Evolutionary conservation across 2,888 invertebrate genomes (phyloP).

Genomic region (Trypoxylon attenuatum): DNA sequence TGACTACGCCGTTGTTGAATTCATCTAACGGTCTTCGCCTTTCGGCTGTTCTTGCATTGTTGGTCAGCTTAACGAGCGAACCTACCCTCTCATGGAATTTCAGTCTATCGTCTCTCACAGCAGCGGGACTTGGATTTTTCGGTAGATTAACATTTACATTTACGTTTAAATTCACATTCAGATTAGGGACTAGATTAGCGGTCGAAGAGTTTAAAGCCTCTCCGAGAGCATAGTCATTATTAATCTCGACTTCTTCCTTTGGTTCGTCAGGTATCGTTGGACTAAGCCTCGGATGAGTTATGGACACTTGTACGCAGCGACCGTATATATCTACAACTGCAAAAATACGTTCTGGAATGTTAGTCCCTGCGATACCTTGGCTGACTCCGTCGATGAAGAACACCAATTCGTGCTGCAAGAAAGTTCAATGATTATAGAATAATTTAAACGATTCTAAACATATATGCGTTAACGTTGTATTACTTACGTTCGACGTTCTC

Average conservation of each 20-base stretch:
- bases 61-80: slow-evolving; percentile 88
- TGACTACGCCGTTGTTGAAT: slow-evolving; percentile 96
- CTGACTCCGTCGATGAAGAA: slow-evolving; percentile 93
- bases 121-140: slow-evolving; percentile 68
- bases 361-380: slow-evolving; percentile 89
- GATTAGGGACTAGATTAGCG: slow-evolving; percentile 71
- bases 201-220: slow-evolving; percentile 68
- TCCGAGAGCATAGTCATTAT: slow-evolving; percentile 66
- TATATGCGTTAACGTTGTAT: no score
- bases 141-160: slow-evolving; percentile 71
- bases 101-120: slow-evolving; percentile 79
- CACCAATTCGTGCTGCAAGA: slow-evolving; percentile 84
- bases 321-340: slow-evolving; percentile 90
- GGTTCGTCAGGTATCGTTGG: slow-evolving; percentile 44
- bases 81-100: slow-evolving; percentile 93
- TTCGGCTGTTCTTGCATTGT: slow-evolving; percentile 89
- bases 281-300: slow-evolving; percentile 73
- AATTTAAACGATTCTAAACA: background rate
- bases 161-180: slow-evolving; percentile 73
- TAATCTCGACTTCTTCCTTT: slow-evolving; percentile 64
- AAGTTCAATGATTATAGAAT: slow-evolving; percentile 8
- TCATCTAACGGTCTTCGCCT: slow-evolving; percentile 92
- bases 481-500: slow-evolving; percentile 82
- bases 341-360: slow-evolving; percentile 84
- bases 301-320: slow-evolving; percentile 87